These are phyloP conservation scores for Mellivora capensis DNA, from an alignment of 2,113 vertebrate genomes.

Conservation along the genomic window DNA sequence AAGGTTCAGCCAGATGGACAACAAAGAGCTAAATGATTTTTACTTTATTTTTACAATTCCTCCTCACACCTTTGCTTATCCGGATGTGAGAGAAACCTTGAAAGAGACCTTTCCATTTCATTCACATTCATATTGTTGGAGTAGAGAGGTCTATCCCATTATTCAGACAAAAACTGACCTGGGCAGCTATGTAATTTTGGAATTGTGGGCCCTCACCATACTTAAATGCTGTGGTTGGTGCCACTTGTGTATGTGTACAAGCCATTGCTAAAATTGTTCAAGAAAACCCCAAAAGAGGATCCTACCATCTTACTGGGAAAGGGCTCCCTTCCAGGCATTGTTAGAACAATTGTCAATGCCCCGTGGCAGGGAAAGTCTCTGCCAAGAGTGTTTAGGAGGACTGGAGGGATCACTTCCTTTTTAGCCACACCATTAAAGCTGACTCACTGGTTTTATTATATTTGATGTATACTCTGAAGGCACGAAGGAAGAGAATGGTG, in stretches of 20 bases:
- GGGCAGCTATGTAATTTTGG: neutral
- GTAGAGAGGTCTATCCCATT: neutral
- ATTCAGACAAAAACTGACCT: neutral
- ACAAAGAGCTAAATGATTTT: neutral
- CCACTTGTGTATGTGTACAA: neutral
- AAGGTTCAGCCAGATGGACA: neutral
- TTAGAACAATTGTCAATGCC: neutral
- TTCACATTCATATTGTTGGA: neutral
- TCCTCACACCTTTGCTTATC: neutral
- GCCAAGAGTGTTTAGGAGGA: neutral
- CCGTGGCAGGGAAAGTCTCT: neutral
- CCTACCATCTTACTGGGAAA: neutral
- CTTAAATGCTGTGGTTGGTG: neutral
- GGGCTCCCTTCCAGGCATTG: neutral
- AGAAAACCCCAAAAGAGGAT: conserved; percentile 3
- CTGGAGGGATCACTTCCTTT: neutral
- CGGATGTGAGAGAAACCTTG: neutral
- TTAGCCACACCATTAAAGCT: neutral
- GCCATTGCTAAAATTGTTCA: neutral
- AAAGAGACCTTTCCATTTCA: neutral
- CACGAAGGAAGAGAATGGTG: neutral
- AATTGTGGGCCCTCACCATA: neutral
- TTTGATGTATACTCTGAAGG: neutral
- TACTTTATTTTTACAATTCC: neutral
- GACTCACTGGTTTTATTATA: conserved; percentile 23